phyloP scores from a whole-genome alignment of 2,113 vertebrate genomes.

The Semnornis frantzii region DNA sequence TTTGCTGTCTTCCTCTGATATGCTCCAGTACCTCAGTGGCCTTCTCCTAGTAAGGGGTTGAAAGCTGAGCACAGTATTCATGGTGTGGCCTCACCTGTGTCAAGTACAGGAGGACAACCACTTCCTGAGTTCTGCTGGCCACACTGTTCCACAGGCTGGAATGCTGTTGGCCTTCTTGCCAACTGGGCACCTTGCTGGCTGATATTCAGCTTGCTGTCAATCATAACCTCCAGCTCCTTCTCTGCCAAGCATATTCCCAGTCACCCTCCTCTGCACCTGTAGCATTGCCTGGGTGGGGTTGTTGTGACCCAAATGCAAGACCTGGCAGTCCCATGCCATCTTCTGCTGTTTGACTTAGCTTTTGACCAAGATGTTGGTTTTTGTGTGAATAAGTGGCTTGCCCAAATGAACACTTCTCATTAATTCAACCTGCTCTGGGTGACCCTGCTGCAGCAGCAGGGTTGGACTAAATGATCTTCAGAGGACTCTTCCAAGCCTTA shows the following conservation, averaged over 20 bases:
- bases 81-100: background rate
- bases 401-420: background rate
- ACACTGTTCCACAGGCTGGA: background rate
- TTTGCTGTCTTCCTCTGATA: too few species aligned
- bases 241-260: background rate
- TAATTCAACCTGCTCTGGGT: background rate
- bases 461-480: too few species aligned
- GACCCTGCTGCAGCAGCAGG: too few species aligned
- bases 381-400: background rate
- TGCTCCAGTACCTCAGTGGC: background rate
- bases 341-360: background rate
- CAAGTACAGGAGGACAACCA: background rate
- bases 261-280: background rate
- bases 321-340: background rate
- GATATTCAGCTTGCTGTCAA: too few species aligned
- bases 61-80: too few species aligned
- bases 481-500: too few species aligned
- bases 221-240: background rate
- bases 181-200: background rate
- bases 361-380: background rate
- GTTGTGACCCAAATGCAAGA: background rate
- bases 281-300: accelerated
- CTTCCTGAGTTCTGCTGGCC: background rate
- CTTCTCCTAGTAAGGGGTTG: background rate
- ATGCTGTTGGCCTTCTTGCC: background rate